phyloP scores from a whole-genome alignment of 2,797 vertebrate species.

The Crypturellus tataupa region DNA sequence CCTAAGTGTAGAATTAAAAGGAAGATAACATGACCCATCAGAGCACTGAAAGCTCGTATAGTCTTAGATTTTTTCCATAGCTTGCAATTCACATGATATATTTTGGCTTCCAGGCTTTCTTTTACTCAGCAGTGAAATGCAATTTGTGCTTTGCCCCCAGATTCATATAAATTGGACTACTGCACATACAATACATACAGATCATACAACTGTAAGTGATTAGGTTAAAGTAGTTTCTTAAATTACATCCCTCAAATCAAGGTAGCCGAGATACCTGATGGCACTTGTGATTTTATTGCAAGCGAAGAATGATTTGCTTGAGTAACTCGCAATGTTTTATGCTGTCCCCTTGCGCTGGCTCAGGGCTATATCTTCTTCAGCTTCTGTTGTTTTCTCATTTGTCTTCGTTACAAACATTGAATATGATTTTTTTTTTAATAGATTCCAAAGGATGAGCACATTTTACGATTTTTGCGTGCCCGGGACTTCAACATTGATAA shows the following conservation, averaged over 20 bases:
- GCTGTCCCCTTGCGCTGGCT: background rate
- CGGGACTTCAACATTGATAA: slow-evolving; percentile 97
- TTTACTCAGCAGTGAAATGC: background rate
- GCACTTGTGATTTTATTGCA: background rate
- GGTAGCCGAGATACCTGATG: background rate
- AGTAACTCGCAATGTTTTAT: background rate
- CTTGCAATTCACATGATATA: background rate
- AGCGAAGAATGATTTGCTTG: background rate
- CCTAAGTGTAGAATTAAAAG: background rate
- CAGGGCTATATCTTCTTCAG: background rate
- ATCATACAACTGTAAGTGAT: background rate
- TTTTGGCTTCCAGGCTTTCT: slow-evolving; percentile 3
- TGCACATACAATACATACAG: background rate
- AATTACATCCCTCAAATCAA: background rate
- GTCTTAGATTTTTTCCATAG: slow-evolving; percentile 15
- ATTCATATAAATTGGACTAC: background rate
- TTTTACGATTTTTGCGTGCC: slow-evolving; percentile 93
- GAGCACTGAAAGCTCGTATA: background rate
- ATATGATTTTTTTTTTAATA: slow-evolving; percentile 45
- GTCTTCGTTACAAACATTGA: background rate
- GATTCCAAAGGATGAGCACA: slow-evolving; percentile 98
- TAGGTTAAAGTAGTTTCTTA: background rate
- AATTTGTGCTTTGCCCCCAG: background rate
- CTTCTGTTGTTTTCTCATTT: background rate
- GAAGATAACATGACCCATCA: background rate